Percentiles rank a stretch among this genome's conserved stretches.
Evolutionary conservation across 2,113 vertebrate genomes (phyloP).

Genomic region (pig (Sus scrofa)): T2T-Sscrofa CM000821.6:9908001-9908500

Average conservation of each 20-base stretch:
- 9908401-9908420: background rate
- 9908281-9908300: background rate
- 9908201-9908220: background rate
- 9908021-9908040: background rate
- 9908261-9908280: background rate
- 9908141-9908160: background rate
- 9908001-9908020: background rate
- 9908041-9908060: background rate
- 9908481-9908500: background rate
- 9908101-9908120: background rate
- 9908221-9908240: background rate
- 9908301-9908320: background rate
- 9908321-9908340: background rate
- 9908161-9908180: background rate
- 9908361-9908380: background rate
- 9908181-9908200: rapidly evolving
- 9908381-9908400: background rate
- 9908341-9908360: background rate
- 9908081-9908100: background rate
- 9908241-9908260: background rate
- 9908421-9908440: background rate
- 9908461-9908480: background rate
- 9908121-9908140: background rate
- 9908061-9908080: background rate
- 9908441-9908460: background rate